Evolutionary conservation across 1,140 invertebrate genomes (phyloP).

Genomic region (Drosophila simulans): DNA sequence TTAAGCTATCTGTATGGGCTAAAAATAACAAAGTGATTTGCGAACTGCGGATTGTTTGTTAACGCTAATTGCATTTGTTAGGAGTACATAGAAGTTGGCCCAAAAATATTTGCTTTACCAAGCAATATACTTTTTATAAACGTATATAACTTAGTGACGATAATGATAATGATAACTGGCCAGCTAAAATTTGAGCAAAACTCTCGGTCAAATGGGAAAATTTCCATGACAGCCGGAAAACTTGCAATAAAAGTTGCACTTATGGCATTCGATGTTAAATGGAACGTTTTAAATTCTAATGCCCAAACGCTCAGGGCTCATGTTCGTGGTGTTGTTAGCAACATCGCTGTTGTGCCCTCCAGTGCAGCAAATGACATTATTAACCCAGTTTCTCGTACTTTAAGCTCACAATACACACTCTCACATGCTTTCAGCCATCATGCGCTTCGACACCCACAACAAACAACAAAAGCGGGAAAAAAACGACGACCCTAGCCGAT

Average conservation of each 20-base stretch:
- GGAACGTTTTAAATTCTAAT: constrained; percentile 56
- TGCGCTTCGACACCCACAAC: constrained; percentile 73
- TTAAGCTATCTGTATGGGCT: background rate
- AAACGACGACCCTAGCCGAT: background rate
- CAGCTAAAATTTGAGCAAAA: constrained; percentile 26
- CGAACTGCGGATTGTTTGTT: background rate
- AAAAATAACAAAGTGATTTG: background rate
- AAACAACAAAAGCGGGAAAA: constrained; percentile 29
- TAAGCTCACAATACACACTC: constrained; percentile 49
- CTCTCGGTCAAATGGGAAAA: constrained; percentile 22
- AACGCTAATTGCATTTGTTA: constrained; percentile 3
- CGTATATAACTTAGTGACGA: too few relatives aligned
- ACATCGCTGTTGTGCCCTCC: constrained; percentile 40
- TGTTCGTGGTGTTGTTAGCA: constrained; percentile 40
- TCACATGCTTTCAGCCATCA: constrained; percentile 39
- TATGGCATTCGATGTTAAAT: constrained; percentile 36
- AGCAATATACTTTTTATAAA: too few relatives aligned
- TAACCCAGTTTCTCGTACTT: constrained; percentile 73
- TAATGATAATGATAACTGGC: too few relatives aligned
- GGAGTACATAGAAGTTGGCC: too few relatives aligned
- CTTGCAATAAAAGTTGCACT: constrained; percentile 53
- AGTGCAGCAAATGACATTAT: constrained; percentile 80
- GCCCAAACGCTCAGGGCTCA: constrained; percentile 19
- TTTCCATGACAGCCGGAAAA: constrained; percentile 12
- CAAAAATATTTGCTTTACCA: too few relatives aligned